Evolutionary conservation across 2,113 vertebrate genomes (phyloP), one percentile per base, ranked within the genome.

Genomic region (Syrmaticus mikado): DNA sequence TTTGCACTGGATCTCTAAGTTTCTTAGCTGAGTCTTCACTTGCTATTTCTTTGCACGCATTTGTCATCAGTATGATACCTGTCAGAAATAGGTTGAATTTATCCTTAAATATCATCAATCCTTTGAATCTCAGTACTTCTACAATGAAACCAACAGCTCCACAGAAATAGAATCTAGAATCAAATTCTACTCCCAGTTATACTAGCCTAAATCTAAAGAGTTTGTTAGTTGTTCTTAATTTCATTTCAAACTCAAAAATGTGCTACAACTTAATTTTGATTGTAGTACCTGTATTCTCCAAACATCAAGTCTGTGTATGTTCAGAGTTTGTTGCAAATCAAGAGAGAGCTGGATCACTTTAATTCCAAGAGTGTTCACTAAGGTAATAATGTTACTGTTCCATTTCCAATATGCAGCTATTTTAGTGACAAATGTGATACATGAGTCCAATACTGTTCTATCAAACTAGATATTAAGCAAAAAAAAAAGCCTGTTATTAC

Each of bases 41-140:
- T 82, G 30, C 4, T 72, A 53, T 84, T 87, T 82, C 13, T 73
- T 80, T 46, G 21, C 36, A 85, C 89, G 45, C 71, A 70, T 87
- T 73, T 91, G 21, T 73, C 12, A 20, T 81, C 1, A 1, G 6
- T 50, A 21, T 30, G 11, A 25, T 61, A n/a, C 6, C 40, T 48
- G 41, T 70, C 41, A 85, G 79, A 76, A 82, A 79, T 85, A 57
- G 62, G 30, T 53, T 82, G 41, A 92, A 90, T 92, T 82, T 65
- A 41, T 87, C 72, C 36, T 82, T 72, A 65, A 89, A 80, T 2
- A 30, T 76, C 27, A 34, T n/a, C 57, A 48, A 30, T 87, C 43
- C 32, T 85, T 38, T 67, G 89, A 78, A 77, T 66, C 72, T 87
- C 50, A n/a, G 71, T 85, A 38, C 40, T 28, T 72, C 58, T 62